Base-by-base conservation (phyloP, 2,113 vertebrate species). In the Callopanchax toddi region DNA sequence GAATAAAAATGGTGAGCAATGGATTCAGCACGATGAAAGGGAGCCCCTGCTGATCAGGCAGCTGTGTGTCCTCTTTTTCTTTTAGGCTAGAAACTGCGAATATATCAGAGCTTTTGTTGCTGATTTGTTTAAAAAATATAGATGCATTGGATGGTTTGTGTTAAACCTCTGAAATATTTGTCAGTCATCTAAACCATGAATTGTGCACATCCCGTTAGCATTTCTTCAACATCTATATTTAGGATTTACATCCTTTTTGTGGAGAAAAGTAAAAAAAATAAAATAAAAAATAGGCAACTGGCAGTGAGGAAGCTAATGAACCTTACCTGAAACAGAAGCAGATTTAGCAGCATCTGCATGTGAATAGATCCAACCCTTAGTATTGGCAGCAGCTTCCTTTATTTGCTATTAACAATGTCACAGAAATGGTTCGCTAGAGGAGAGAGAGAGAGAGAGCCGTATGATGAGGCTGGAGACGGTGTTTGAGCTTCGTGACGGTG, bases 301-400 rank as follows among this genome's bases (percentile, higher is more conserved):
- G 61, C 18, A 64, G 55, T 60, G 42, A 25, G 48, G 51, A 63
- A 58, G 67, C 23, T 46, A 45, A 34, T 56, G 29, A 32, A 32
- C 29, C 29, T 32, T 7, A 32, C 29, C 29, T 32, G 29, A 32
- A 32, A 32, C 6, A 32, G 29, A 6, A 32, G 29, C 29, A 8
- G 92, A 94, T 95, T 95, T 93, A 93, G 79, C 60, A 78, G 90
- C 89, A 97, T 97, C 94, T 97, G 94, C 94, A 96, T 97, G 91
- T 96, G 94, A 98, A 97, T 95, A 62, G 90, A 68, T 18, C 36
- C 80, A 85, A 80, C 79, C 85, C 87, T 18, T 7, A 86, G 92
- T 90, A 87, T 89, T 45, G 67, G 89, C 74, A 44, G 62, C 32
- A 10, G 70, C 73, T 92, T 87, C 73, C 78, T 73, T 85, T 88